phyloP scores from a whole-genome alignment of 1,140 invertebrate species.

The Heliothis subflexa region DNA sequence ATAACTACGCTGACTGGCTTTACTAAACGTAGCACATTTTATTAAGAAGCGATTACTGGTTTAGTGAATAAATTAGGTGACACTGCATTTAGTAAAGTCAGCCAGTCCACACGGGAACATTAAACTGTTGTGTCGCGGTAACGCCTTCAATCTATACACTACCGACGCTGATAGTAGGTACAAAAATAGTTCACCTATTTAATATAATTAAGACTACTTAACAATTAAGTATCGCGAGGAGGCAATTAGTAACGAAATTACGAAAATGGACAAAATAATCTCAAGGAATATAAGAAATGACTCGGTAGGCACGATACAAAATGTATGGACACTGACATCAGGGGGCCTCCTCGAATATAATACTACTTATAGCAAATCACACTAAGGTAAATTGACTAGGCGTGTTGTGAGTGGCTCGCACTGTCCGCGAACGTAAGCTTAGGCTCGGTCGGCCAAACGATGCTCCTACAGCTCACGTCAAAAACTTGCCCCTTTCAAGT shows the following conservation, averaged over 20 bases:
- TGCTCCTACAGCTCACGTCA: no score
- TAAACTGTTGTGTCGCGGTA: slow-evolving; percentile 75
- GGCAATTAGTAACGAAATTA: slow-evolving; percentile 54
- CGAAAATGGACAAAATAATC: slow-evolving; percentile 44
- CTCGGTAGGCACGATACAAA: slow-evolving; percentile 37
- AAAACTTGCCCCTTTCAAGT: no score
- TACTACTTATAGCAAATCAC: slow-evolving; percentile 84
- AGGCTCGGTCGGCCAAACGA: slow-evolving; percentile 51
- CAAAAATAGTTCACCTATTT: slow-evolving; percentile 86
- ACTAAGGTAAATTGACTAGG: slow-evolving; percentile 86
- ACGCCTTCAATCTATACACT: slow-evolving; percentile 79
- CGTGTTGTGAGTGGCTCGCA: slow-evolving; percentile 78
- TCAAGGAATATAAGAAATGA: slow-evolving; percentile 47
- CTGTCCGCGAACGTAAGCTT: slow-evolving; percentile 54
- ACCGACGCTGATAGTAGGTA: slow-evolving; percentile 82
- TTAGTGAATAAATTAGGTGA: slow-evolving; percentile 29
- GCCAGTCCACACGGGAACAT: slow-evolving; percentile 69
- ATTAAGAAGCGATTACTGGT: slow-evolving; percentile 20
- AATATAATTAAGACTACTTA: slow-evolving; percentile 85
- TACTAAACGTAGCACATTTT: slow-evolving; percentile 61
- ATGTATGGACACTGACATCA: slow-evolving; percentile 30
- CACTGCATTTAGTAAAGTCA: slow-evolving; percentile 62
- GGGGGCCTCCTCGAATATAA: slow-evolving; percentile 72
- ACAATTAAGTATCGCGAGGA: slow-evolving; percentile 83
- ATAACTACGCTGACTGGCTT: slow-evolving; percentile 69